Evolutionary conservation across 2,797 vertebrate genomes (phyloP).

Genomic region (Notolepis coatsorum): DNA sequence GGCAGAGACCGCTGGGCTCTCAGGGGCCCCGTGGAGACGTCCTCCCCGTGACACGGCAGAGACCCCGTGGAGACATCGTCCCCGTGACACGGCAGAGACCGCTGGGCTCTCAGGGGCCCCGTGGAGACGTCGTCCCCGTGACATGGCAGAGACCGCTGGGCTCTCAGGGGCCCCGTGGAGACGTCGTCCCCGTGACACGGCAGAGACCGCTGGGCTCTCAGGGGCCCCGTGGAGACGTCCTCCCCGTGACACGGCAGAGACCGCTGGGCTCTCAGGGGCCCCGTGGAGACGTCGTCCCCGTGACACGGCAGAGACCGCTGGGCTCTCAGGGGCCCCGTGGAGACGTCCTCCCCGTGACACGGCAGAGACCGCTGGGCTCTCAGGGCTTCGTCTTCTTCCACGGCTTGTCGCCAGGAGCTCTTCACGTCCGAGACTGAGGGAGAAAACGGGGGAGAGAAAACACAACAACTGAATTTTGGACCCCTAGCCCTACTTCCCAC

Average conservation of each 20-base stretch:
- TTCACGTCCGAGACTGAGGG: slow-evolving; percentile 74
- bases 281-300: slow-evolving; percentile 8
- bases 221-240: not conserved
- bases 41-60: slow-evolving; percentile 12
- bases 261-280: too few relatives aligned
- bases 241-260: too few relatives aligned
- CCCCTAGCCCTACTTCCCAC: too few relatives aligned
- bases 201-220: too few relatives aligned
- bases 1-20: too few relatives aligned
- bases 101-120: too few relatives aligned
- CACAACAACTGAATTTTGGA: not conserved
- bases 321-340: not conserved
- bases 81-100: too few relatives aligned
- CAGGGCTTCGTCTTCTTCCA: slow-evolving; percentile 70
- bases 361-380: slow-evolving; percentile 26
- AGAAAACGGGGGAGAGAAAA: not conserved
- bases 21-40: too few relatives aligned
- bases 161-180: not conserved
- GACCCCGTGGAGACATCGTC: not conserved
- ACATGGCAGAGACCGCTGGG: too few relatives aligned
- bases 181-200: slow-evolving; percentile 24
- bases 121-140: slow-evolving; percentile 21
- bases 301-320: too few relatives aligned
- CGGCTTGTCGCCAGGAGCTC: slow-evolving; percentile 79
- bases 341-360: slow-evolving; percentile 23